Base-by-base conservation (phyloP, 2,888 invertebrate species). In the Mongoloraphidia duomilia region DNA sequence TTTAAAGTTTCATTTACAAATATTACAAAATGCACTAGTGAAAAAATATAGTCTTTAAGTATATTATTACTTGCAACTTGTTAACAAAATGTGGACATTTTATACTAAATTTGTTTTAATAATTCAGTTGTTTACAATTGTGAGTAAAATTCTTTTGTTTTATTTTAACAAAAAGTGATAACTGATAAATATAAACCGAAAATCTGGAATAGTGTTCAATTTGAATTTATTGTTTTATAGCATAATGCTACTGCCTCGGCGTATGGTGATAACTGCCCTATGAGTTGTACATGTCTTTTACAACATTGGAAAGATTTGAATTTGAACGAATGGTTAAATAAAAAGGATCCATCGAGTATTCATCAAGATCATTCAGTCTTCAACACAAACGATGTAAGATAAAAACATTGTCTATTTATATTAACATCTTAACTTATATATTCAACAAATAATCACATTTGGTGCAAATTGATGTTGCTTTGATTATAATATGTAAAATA, bases 231-330 rank as follows among this genome's bases (percentile, higher is more conserved):
- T 46, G 10, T 50, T 46, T 51, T 39, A 49, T 53, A 55, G 49
- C 47, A 64, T 62, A 53, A 53, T 33, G 44, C 53, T 40, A 59
- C 57, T 46, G 54, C 62, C 53, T 66, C 67, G 67, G 62, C 62
- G 35, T 60, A 63, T 51, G 61, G 65, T 44, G 54, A 56, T 35
- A 56, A 57, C 47, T 77, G 77, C 54, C 76, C 76, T 13, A 56
- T 60, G 41, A 66, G 68, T 40, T 77, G 77, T 55, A 72, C 71
- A n/a, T 77, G 77, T 55, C 69, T 74, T 52, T 63, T 72, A 57
- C 71, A 73, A 49, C 71, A 72, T 55, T 69, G 75, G 52, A 67
- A 66, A 54, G 76, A 77, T 61, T 66, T 75, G 42, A 69, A 76
- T 44, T 71, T 77, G 51, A 68, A 73, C 34, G 65, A 73, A 58